A percentile compares a stretch with the other conserved stretches of the same genome.
phyloP scores from a whole-genome alignment of 2,888 invertebrate species.

The Hylaea fasciaria region DNA sequence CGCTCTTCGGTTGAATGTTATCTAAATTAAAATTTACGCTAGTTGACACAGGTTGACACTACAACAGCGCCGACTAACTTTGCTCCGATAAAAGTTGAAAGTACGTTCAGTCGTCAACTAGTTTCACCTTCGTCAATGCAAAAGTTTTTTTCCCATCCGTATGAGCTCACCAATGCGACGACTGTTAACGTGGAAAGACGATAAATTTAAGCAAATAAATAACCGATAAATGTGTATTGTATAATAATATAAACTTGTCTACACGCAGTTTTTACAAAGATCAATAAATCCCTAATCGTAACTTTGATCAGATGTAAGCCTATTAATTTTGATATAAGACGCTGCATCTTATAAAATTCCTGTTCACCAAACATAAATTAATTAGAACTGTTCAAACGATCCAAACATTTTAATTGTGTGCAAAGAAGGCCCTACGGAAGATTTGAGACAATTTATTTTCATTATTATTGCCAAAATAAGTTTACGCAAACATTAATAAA shows the following conservation, averaged over 20 bases:
- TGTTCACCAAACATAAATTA: slow-evolving; percentile 10
- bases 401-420: slow-evolving; percentile 26
- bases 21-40: slow-evolving; percentile 50
- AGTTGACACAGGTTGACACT: slow-evolving; percentile 32
- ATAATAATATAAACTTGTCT: no score
- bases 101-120: slow-evolving; percentile 16
- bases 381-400: slow-evolving; percentile 11
- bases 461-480: slow-evolving; percentile 33
- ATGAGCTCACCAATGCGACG: slow-evolving; percentile 5
- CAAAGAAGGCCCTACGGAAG: slow-evolving; percentile 24
- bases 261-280: background rate
- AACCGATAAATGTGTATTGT: no score
- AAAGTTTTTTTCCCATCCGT: slow-evolving; percentile 13
- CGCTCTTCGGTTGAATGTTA: slow-evolving; percentile 43
- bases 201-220: no score
- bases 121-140: slow-evolving; percentile 27
- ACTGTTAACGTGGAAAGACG: background rate
- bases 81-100: slow-evolving; percentile 21
- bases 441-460: slow-evolving; percentile 32
- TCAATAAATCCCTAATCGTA: background rate
- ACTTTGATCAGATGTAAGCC: background rate
- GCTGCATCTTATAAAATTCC: background rate
- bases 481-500: slow-evolving; percentile 33
- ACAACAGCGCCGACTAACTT: slow-evolving; percentile 20
- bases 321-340: no score